A percentile compares a stretch with the other conserved stretches of the same genome.
Evolutionary conservation across 2,113 vertebrate species (phyloP).

Genomic region (Ochotona princeps): DNA sequence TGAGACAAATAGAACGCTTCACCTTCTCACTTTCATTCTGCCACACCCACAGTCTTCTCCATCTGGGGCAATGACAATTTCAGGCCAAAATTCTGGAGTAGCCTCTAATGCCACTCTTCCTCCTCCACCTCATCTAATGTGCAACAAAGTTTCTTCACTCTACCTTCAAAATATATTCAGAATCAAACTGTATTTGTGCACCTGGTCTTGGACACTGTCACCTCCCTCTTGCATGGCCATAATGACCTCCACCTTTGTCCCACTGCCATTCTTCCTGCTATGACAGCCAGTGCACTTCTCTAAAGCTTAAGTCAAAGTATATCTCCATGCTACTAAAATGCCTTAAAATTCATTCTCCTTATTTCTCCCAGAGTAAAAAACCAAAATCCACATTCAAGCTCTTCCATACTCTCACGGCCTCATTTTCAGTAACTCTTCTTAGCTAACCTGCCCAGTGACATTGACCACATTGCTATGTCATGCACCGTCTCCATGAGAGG

Average conservation of each 20-base stretch:
- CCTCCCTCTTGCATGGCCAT: not conserved
- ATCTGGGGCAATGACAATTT: not conserved
- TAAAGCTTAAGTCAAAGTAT: not conserved
- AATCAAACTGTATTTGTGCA: not conserved
- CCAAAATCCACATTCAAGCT: not conserved
- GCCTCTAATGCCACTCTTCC: not conserved
- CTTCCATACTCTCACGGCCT: not conserved
- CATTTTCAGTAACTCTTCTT: not conserved
- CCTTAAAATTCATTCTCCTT: too few relatives aligned
- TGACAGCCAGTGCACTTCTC: not conserved
- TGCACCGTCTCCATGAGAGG: too few relatives aligned
- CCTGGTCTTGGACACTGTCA: not conserved
- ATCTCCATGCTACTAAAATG: not conserved
- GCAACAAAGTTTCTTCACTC: not conserved
- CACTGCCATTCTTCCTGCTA: not conserved
- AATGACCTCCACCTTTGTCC: not conserved
- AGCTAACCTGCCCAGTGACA: not conserved
- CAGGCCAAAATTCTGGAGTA: not conserved
- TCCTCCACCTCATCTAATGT: not conserved
- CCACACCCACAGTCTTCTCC: not conserved
- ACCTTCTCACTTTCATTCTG: too few relatives aligned
- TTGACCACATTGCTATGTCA: not conserved
- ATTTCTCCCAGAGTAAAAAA: not conserved
- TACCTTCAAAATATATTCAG: not conserved
- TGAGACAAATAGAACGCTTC: not conserved